phyloP scores from a whole-genome alignment of 2,113 vertebrate genomes.

The Nerophis lumbriciformis region DNA sequence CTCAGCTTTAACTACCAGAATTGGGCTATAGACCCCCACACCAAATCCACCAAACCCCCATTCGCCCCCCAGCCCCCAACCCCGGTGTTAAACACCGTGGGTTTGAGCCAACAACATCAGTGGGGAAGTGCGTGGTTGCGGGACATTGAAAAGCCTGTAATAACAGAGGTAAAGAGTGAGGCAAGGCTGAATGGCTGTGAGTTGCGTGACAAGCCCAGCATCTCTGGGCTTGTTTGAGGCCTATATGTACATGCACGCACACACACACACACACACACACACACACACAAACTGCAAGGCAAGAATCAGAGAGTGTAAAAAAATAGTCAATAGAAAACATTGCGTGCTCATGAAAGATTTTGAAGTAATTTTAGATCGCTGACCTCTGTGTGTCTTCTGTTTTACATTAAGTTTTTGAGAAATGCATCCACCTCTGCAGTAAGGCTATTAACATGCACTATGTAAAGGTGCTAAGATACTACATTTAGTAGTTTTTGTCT shows the following conservation, averaged over 20 bases:
- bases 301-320: slow-evolving; percentile 69
- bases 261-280: slow-evolving; percentile 34
- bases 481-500: slow-evolving; percentile 31
- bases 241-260: slow-evolving; percentile 51
- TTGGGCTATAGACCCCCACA: slow-evolving; percentile 30
- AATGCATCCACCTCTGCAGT: slow-evolving; percentile 34
- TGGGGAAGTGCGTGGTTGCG: slow-evolving; percentile 60
- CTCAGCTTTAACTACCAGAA: slow-evolving; percentile 41
- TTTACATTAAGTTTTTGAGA: slow-evolving; percentile 63
- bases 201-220: slow-evolving; percentile 77
- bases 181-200: slow-evolving; percentile 51
- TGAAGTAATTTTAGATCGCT: slow-evolving; percentile 68
- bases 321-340: slow-evolving; percentile 73
- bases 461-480: slow-evolving; percentile 34
- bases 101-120: slow-evolving; percentile 63
- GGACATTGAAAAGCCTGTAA: slow-evolving; percentile 65
- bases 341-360: slow-evolving; percentile 63
- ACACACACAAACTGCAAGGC: slow-evolving; percentile 56
- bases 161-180: slow-evolving; percentile 56
- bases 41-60: slow-evolving; percentile 26
- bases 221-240: slow-evolving; percentile 71
- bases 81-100: slow-evolving; percentile 49
- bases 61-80: background rate
- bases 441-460: slow-evolving; percentile 44
- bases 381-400: slow-evolving; percentile 66